phyloP scores from a whole-genome alignment of 2,888 invertebrate species.

The Iselma pallidipennis region DNA sequence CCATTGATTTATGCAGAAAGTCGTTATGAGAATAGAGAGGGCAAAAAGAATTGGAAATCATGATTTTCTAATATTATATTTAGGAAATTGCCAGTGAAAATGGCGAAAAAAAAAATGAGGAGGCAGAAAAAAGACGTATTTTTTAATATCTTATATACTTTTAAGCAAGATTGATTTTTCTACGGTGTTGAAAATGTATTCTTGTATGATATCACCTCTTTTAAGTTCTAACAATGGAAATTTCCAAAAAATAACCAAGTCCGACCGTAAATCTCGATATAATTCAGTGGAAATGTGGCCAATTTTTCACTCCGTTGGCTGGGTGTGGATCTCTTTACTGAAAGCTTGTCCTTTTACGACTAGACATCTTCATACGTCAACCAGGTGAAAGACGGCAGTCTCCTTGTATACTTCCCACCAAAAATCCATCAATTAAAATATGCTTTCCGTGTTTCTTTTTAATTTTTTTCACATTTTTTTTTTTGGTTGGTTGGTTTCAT shows the following conservation, averaged over 20 bases:
- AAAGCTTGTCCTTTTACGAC: not conserved
- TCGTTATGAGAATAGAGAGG: constrained; percentile 8
- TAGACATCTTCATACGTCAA: not conserved
- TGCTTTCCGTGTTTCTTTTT: not conserved
- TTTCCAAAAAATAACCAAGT: too few relatives aligned
- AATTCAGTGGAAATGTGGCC: not conserved
- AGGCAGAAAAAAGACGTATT: too few relatives aligned
- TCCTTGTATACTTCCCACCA: not conserved
- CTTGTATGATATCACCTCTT: too few relatives aligned
- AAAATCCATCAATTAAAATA: not conserved
- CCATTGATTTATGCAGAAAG: constrained; percentile 18
- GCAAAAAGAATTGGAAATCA: too few relatives aligned
- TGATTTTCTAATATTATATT: too few relatives aligned
- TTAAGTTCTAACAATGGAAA: too few relatives aligned
- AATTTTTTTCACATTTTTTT: not conserved
- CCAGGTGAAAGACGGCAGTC: not conserved
- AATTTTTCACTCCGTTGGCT: not conserved
- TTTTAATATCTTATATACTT: too few relatives aligned
- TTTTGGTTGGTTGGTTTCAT: not conserved
- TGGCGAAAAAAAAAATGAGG: too few relatives aligned
- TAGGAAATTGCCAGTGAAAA: too few relatives aligned
- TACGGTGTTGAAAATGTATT: too few relatives aligned
- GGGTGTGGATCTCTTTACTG: not conserved
- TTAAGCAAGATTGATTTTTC: too few relatives aligned
- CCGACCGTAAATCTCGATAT: not conserved